A percentile compares a stretch with the other conserved stretches of the same genome.
These are phyloP conservation scores for Platygyra sinensis DNA, from an alignment of 64 coral and sea anemone genomes.

Conservation along the genomic window DNA sequence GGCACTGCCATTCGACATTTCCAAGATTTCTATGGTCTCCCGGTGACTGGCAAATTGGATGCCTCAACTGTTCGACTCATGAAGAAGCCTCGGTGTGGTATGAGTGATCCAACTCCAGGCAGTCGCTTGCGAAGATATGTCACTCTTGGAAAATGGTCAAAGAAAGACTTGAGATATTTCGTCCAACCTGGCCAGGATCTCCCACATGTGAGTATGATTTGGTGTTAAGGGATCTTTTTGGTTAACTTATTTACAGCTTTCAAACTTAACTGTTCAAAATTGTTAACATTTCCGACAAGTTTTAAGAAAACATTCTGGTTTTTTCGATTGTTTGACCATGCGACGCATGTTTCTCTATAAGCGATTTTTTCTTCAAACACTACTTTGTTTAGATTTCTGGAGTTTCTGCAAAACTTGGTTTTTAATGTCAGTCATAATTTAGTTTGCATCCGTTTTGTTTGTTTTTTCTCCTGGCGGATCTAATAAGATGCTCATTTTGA, in stretches of 20 bases:
- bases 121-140: conserved; percentile 17
- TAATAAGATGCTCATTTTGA: too few species aligned
- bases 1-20: conserved; percentile 69
- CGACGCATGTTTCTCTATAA: too few species aligned
- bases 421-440: too few species aligned
- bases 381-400: too few species aligned
- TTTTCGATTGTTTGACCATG: too few species aligned
- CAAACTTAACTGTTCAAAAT: not conserved
- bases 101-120: conserved; percentile 50
- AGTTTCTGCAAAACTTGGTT: too few species aligned
- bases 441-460: not conserved
- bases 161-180: conserved; percentile 12
- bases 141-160: not conserved
- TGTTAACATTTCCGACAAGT: not conserved
- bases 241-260: not conserved
- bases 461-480: too few species aligned
- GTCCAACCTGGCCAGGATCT: conserved; percentile 35
- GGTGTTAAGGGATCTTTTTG: not conserved
- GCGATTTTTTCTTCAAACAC: too few species aligned
- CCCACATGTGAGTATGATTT: not conserved
- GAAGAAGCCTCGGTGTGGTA: conserved; percentile 83
- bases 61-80: conserved; percentile 54
- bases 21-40: conserved; percentile 70
- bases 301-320: not conserved
- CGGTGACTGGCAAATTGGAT: conserved; percentile 70